These are phyloP conservation scores for Frankliniella fusca DNA, from an alignment of 2,888 invertebrate species.

Conservation along the genomic window DNA sequence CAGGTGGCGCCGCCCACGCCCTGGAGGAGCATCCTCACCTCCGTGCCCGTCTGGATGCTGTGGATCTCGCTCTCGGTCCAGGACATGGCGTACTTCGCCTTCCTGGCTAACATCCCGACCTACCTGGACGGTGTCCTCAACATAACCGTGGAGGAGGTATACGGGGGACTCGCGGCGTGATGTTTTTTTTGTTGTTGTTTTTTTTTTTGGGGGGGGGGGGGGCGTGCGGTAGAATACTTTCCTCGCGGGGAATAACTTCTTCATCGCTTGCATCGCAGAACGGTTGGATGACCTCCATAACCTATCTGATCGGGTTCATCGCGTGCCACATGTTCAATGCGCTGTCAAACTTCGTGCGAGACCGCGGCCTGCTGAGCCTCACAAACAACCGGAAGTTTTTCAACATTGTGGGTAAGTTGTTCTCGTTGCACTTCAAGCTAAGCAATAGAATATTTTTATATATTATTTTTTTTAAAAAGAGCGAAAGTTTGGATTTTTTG, in stretches of 20 bases:
- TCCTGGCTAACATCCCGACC: not conserved
- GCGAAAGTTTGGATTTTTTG: no score
- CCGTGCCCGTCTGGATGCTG: not conserved
- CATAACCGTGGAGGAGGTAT: not conserved
- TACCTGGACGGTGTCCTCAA: not conserved
- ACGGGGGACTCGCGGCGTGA: no score
- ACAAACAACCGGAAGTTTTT: not conserved
- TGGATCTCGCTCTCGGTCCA: not conserved
- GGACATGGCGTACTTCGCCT: not conserved
- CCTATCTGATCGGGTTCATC: not conserved
- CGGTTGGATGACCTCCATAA: not conserved
- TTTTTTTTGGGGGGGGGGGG: no score
- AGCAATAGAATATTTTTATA: no score
- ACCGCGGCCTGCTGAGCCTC: not conserved
- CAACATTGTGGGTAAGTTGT: not conserved
- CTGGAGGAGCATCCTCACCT: not conserved
- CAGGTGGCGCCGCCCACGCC: not conserved
- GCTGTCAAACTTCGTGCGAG: not conserved
- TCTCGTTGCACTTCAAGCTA: no score
- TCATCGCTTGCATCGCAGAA: not conserved
- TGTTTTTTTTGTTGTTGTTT: no score
- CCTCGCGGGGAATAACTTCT: no score
- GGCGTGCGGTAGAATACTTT: no score
- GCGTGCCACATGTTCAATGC: not conserved
- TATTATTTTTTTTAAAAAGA: no score